Evolutionary conservation across 2,888 invertebrate genomes (phyloP).

Genomic region (Drosophila flavopinicola): DNA sequence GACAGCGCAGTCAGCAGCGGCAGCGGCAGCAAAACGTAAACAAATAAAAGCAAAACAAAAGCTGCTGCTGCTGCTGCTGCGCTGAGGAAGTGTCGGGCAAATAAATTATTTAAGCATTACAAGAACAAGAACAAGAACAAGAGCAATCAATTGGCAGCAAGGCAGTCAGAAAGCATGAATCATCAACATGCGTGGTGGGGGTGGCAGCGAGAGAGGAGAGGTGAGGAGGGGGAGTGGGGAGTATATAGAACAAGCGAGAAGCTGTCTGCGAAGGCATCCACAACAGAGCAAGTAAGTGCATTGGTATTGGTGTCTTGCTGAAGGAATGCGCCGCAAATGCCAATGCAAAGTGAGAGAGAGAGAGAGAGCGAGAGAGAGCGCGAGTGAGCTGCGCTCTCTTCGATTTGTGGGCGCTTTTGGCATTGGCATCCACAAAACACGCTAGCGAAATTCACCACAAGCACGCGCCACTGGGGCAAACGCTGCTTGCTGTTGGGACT

Average conservation of each 20-base stretch:
- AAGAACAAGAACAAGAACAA: constrained; percentile 37
- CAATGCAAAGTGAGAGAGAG: constrained; percentile 52
- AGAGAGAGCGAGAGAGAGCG: constrained; percentile 17
- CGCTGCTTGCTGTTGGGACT: constrained; percentile 22
- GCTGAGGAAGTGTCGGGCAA: constrained; percentile 58
- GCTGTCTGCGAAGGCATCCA: constrained; percentile 56
- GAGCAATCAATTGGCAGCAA: constrained; percentile 41
- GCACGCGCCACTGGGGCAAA: constrained; percentile 57
- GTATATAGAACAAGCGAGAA: constrained; percentile 5
- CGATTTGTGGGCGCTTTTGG: too few species aligned
- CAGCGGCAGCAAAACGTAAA: constrained; percentile 60
- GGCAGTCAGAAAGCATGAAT: constrained; percentile 67
- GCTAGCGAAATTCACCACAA: constrained; percentile 47
- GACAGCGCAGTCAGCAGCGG: constrained; percentile 27
- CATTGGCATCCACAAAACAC: constrained; percentile 53
- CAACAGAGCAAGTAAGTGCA: constrained; percentile 33
- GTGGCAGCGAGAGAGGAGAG: too few species aligned
- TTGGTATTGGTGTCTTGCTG: constrained; percentile 19
- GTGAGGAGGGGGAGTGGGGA: not conserved
- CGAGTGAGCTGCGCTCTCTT: constrained; percentile 5
- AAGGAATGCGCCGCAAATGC: constrained; percentile 58
- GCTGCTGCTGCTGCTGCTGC: constrained; percentile 3
- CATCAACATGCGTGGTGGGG: constrained; percentile 51
- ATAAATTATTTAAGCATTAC: constrained; percentile 58
- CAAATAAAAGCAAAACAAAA: constrained; percentile 58